Conservation (phyloP, 2,113 vertebrate species). For the Rhinolophus ferrumequinum region DNA sequence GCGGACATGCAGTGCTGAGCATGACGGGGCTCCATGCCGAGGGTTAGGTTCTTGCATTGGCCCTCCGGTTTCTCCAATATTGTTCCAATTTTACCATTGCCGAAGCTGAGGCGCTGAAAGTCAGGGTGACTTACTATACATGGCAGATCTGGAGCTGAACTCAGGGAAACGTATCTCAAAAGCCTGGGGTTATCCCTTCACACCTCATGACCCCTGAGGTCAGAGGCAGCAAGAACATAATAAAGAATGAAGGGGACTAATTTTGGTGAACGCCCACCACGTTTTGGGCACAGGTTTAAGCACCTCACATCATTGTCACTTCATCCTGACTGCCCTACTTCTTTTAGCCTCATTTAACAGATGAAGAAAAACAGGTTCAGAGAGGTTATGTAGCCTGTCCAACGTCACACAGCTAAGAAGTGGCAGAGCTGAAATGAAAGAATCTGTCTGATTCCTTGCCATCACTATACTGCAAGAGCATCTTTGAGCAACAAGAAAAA, state of each 20-base stretch:
- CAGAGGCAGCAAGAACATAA: background rate
- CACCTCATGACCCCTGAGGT: background rate
- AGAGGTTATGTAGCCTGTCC: background rate
- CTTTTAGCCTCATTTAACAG: background rate
- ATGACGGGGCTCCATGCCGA: accelerated
- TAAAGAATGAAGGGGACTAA: background rate
- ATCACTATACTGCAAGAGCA: background rate
- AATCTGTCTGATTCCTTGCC: background rate
- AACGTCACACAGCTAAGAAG: background rate
- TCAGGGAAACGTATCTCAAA: background rate
- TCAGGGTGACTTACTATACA: background rate
- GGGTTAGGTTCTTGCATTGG: too few species aligned
- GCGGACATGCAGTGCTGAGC: accelerated
- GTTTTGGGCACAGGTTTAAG: background rate
- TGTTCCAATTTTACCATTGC: background rate
- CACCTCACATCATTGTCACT: background rate
- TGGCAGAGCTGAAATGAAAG: background rate
- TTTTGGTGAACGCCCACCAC: background rate
- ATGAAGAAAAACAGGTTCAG: background rate
- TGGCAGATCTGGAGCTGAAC: background rate
- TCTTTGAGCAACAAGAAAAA: background rate
- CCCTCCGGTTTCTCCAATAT: background rate
- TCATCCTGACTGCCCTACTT: background rate
- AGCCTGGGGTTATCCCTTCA: background rate
- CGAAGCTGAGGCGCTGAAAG: background rate